These are phyloP conservation scores for Eupithecia inturbata DNA, from an alignment of 2,888 invertebrate genomes.

Conservation along the genomic window DNA sequence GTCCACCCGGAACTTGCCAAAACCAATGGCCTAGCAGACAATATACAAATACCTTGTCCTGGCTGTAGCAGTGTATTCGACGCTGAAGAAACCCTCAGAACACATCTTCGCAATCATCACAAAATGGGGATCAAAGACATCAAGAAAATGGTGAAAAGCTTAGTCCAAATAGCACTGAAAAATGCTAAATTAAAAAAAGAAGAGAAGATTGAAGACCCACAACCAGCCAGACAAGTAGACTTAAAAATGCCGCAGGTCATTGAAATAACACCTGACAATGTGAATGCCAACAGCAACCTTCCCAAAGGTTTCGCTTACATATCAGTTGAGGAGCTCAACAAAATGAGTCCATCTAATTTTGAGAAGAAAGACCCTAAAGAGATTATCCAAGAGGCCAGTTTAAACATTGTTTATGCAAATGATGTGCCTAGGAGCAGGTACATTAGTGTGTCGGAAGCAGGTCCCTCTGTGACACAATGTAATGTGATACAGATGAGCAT, in stretches of 20 bases:
- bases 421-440: conserved; percentile 68
- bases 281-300: conserved; percentile 61
- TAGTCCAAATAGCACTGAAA: conserved; percentile 77
- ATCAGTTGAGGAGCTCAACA: conserved; percentile 76
- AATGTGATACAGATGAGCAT: conserved; percentile 72
- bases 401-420: conserved; percentile 78
- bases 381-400: conserved; percentile 79
- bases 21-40: conserved; percentile 80
- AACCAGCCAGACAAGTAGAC: conserved; percentile 55
- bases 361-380: conserved; percentile 79
- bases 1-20: conserved; percentile 78
- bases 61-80: conserved; percentile 87
- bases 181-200: conserved; percentile 76
- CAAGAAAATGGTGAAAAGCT: conserved; percentile 83
- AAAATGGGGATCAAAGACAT: conserved; percentile 86
- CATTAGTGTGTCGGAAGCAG: conserved; percentile 65
- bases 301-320: conserved; percentile 77
- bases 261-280: conserved; percentile 74
- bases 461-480: conserved; percentile 54
- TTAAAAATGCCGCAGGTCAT: conserved; percentile 78
- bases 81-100: conserved; percentile 85
- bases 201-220: conserved; percentile 47
- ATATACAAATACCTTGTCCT: conserved; percentile 85
- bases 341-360: conserved; percentile 79
- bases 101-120: conserved; percentile 88